phyloP scores from a whole-genome alignment of 1,140 invertebrate species.

The Cephus cinctus region DNA sequence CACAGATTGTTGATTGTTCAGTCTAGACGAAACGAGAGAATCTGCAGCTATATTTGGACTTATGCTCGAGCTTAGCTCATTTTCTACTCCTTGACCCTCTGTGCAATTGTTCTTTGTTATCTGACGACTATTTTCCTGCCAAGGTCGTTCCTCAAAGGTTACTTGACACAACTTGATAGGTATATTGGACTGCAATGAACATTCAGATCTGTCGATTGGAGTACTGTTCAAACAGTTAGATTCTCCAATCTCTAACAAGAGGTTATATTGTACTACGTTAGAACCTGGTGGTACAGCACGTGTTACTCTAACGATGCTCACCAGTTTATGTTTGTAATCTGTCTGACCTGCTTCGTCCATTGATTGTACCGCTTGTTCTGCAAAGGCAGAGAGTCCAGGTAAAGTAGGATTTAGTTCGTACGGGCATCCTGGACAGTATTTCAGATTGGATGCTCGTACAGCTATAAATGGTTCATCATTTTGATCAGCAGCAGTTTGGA shows the following conservation, averaged over 20 bases:
- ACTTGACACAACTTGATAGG: conserved; percentile 40
- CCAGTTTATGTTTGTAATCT: conserved; percentile 45
- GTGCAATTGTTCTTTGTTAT: conserved; percentile 50
- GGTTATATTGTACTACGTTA: conserved; percentile 43
- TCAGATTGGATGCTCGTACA: conserved; percentile 30
- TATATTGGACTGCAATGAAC: conserved; percentile 32
- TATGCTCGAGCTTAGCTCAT: conserved; percentile 32
- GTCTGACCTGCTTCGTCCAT: conserved; percentile 40
- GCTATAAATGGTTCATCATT: conserved; percentile 45
- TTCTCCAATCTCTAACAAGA: conserved; percentile 44
- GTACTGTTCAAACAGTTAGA: conserved; percentile 43
- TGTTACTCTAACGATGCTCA: conserved; percentile 39
- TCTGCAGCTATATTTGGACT: conserved; percentile 12
- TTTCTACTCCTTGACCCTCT: conserved; percentile 26
- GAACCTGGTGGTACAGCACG: conserved; percentile 40
- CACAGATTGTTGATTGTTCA: not conserved
- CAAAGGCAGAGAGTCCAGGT: conserved; percentile 36
- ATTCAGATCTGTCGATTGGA: conserved; percentile 36
- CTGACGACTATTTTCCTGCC: conserved; percentile 31
- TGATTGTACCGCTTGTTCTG: conserved; percentile 31
- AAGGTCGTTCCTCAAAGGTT: conserved; percentile 44
- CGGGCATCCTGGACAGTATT: conserved; percentile 50
- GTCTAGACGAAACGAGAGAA: not conserved
- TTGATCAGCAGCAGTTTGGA: conserved; percentile 34
- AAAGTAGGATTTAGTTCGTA: conserved; percentile 47